Percentiles rank a stretch among this genome's conserved stretches.
These are phyloP conservation scores for Sinocyclocheilus anshuiensis DNA, from an alignment of 2,113 vertebrate species.

Conservation along the genomic window DNA sequence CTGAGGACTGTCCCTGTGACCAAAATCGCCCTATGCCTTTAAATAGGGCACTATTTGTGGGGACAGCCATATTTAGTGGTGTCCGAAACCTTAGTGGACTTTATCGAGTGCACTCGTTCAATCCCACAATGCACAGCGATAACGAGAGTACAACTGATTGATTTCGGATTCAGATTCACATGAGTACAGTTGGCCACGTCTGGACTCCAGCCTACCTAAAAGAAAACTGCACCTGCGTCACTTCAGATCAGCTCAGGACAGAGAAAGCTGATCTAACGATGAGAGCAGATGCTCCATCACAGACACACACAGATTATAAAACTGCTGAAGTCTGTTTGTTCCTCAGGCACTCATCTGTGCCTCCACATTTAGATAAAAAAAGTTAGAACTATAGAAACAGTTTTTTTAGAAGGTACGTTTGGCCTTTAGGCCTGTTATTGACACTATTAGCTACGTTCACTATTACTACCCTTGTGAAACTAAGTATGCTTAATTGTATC, in stretches of 20 bases:
- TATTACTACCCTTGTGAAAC: no score
- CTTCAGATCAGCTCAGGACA: conserved; percentile 30
- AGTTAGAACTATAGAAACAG: neutral
- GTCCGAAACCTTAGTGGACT: no score
- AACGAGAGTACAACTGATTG: no score
- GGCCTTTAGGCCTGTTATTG: no score
- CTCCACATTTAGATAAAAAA: neutral
- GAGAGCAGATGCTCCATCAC: conserved; percentile 14
- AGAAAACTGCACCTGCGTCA: conserved; percentile 18
- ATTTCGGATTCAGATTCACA: neutral
- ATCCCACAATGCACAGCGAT: no score
- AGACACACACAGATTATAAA: neutral
- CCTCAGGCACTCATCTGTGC: neutral
- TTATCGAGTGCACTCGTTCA: no score
- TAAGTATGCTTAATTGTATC: no score
- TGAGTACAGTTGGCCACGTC: neutral
- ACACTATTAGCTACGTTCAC: no score
- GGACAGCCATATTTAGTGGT: no score
- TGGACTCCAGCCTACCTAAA: conserved; percentile 42
- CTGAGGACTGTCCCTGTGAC: neutral
- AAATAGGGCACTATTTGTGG: no score
- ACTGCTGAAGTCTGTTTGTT: neutral
- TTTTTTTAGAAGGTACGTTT: neutral
- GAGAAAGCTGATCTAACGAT: neutral
- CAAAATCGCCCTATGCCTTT: no score